Conservation (phyloP, 2,797 vertebrate genomes). For the Cirrhinus molitorella region DNA sequence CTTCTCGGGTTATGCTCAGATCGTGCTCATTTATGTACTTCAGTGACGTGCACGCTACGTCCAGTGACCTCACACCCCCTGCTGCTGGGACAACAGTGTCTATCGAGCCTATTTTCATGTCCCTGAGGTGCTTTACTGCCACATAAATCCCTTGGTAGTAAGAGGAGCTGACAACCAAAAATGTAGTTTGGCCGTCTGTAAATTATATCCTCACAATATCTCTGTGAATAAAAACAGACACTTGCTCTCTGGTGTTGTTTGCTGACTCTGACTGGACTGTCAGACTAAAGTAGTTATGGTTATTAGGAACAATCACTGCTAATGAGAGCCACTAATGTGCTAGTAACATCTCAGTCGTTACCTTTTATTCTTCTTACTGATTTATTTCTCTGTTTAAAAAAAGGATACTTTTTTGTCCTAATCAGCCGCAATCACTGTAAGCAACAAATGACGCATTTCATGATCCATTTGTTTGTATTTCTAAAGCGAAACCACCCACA, state of each 20-base stretch:
- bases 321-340: slow-evolving; percentile 43
- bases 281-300: slow-evolving; percentile 7
- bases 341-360: slow-evolving; percentile 37
- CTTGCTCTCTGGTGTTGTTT: not conserved
- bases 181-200: slow-evolving; percentile 3
- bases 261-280: not conserved
- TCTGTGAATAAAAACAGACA: slow-evolving; percentile 3
- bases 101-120: slow-evolving; percentile 8
- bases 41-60: not conserved
- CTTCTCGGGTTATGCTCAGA: not conserved
- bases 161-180: not conserved
- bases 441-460: too few relatives aligned
- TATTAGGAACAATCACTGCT: slow-evolving; percentile 16
- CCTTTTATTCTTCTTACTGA: not conserved
- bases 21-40: not conserved
- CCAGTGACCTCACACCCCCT: slow-evolving; percentile 2
- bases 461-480: too few relatives aligned
- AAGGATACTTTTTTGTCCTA: not conserved
- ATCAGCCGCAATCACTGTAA: not conserved
- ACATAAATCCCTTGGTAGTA: slow-evolving; percentile 14
- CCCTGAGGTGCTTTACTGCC: not conserved
- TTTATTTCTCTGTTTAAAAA: slow-evolving; percentile 20
- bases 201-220: slow-evolving; percentile 14
- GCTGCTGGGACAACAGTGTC: not conserved
- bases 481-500: too few relatives aligned